phyloP scores from a whole-genome alignment of 2,113 vertebrate species.

The Oxygymnocypris stewartii region DNA sequence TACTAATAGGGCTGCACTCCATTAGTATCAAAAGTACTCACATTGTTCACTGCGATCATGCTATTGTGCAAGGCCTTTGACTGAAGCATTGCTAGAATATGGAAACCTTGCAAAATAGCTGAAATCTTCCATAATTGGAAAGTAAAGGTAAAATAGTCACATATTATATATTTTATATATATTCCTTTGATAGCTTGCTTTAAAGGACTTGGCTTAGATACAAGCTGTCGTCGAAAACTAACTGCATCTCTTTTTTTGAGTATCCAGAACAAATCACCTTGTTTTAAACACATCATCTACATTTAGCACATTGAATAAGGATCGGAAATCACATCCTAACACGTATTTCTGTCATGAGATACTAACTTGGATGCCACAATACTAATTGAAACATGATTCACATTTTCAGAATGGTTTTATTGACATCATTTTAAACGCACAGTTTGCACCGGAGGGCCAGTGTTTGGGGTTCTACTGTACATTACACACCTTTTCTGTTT shows the following conservation, averaged over 20 bases:
- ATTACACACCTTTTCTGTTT: neutral
- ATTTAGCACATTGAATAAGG: constrained; percentile 40
- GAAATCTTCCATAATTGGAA: neutral
- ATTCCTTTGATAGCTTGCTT: constrained; percentile 8
- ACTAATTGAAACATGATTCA: constrained; percentile 3
- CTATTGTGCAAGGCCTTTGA: constrained; percentile 11
- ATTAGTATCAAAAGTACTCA: constrained; percentile 32
- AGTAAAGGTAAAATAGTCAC: neutral
- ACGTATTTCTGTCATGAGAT: constrained; percentile 23
- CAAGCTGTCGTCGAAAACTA: neutral
- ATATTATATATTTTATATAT: constrained; percentile 11
- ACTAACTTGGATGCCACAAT: constrained; percentile 42
- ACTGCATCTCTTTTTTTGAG: constrained; percentile 27
- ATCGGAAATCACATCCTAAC: constrained; percentile 1
- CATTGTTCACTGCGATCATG: constrained; percentile 9
- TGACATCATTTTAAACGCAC: constrained; percentile 7
- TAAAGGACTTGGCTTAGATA: constrained; percentile 3
- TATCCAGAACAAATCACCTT: constrained; percentile 31
- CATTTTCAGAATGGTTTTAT: neutral
- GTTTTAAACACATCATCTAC: constrained; percentile 45
- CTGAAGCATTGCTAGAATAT: neutral
- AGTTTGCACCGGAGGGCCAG: neutral
- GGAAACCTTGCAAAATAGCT: constrained; percentile 23
- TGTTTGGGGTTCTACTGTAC: neutral
- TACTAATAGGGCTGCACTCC: neutral